These are phyloP conservation scores for Haliclystus octoradiatus DNA, from an alignment of 30 jellyfish, hydroid and myxozoan species.

Conservation along the genomic window DNA sequence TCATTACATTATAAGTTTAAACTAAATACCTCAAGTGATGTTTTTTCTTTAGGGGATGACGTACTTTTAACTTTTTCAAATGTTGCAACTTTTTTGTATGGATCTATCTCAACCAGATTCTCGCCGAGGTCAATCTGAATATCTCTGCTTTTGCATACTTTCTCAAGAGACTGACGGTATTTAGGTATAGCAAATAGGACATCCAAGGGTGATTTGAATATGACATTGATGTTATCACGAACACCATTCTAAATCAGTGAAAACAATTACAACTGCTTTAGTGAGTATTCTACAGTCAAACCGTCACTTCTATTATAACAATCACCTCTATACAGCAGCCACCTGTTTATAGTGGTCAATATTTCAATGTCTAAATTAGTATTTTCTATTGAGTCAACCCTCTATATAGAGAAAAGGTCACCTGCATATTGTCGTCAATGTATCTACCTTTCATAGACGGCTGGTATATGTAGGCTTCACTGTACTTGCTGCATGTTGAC, in stretches of 20 bases:
- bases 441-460: no score
- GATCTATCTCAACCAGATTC: constrained; percentile 46
- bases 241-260: constrained; percentile 50
- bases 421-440: no score
- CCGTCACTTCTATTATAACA: no score
- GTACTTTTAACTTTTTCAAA: constrained; percentile 56
- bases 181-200: constrained; percentile 70
- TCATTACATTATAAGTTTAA: no score
- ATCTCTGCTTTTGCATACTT: constrained; percentile 60
- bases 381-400: no score
- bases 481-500: no score
- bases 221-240: constrained; percentile 44
- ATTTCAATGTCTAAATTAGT: no score
- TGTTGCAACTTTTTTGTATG: constrained; percentile 40
- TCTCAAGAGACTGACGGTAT: constrained; percentile 47
- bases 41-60: constrained; percentile 34
- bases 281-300: no score
- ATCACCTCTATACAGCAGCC: no score
- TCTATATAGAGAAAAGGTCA: no score
- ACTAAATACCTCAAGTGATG: constrained; percentile 52
- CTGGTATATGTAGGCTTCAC: no score
- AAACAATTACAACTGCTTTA: not conserved
- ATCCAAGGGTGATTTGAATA: constrained; percentile 55
- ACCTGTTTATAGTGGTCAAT: no score
- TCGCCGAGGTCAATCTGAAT: constrained; percentile 38